Evolutionary conservation across 2,797 vertebrate genomes (phyloP).

Genomic region (Typhlichthys subterraneus): DNA sequence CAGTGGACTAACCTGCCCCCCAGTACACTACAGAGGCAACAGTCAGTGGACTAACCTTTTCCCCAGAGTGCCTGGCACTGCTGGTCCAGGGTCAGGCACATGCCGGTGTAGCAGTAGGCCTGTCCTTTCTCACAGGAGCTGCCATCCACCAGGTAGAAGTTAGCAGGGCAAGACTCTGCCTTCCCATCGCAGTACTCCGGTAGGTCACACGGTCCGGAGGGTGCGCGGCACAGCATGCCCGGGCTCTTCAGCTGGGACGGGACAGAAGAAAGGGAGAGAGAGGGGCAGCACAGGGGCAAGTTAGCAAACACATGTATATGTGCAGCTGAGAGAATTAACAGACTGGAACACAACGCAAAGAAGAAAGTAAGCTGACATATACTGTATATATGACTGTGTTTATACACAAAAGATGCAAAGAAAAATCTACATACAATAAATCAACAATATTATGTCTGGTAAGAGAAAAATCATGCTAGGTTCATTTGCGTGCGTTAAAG

Average conservation of each 20-base stretch:
- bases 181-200: conserved; percentile 92
- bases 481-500: no score
- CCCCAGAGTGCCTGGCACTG: conserved; percentile 96
- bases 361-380: neutral
- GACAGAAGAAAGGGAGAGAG: conserved; percentile 2
- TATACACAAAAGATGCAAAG: no score
- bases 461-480: no score
- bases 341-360: neutral
- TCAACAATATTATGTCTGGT: neutral
- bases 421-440: no score
- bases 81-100: conserved; percentile 92
- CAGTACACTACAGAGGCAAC: neutral
- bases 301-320: no score
- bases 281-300: neutral
- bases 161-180: conserved; percentile 89
- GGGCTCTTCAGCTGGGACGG: conserved; percentile 83
- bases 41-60: conserved; percentile 69
- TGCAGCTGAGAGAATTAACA: no score
- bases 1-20: neutral
- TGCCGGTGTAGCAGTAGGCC: conserved; percentile 97
- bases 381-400: neutral
- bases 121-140: conserved; percentile 77
- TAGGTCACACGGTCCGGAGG: conserved; percentile 88
- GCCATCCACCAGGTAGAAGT: conserved; percentile 92
- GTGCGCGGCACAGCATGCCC: conserved; percentile 84